Evolutionary conservation across 2,797 vertebrate genomes (phyloP).

Genomic region (Micromesistius poutassou): DNA sequence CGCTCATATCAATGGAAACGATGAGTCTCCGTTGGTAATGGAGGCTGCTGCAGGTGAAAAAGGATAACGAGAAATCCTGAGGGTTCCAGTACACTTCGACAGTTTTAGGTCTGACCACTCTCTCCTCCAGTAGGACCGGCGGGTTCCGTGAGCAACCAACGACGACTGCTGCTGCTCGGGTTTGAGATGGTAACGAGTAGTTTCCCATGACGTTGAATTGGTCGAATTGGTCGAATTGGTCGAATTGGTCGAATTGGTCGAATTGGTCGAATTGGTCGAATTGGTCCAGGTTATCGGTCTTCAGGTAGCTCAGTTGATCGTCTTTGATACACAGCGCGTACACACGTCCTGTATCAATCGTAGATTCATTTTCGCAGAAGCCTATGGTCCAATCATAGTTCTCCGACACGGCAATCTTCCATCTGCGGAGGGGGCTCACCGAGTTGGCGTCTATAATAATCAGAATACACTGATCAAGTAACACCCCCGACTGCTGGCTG

Average conservation of each 20-base stretch:
- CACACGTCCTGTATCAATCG: neutral
- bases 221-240: too few species aligned
- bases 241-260: too few species aligned
- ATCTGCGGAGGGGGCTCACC: constrained; percentile 22
- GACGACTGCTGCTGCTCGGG: too few species aligned
- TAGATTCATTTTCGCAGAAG: constrained; percentile 32
- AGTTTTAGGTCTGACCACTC: neutral
- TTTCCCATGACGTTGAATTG: too few species aligned
- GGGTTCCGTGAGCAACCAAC: too few species aligned
- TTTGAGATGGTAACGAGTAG: too few species aligned
- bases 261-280: too few species aligned
- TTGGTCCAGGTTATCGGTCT: neutral
- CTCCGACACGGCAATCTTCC: constrained; percentile 35
- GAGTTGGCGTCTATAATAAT: neutral
- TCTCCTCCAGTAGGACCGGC: too few species aligned
- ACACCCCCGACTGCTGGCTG: neutral
- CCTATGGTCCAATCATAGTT: constrained; percentile 53
- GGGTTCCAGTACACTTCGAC: constrained; percentile 48
- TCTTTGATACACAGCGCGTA: constrained; percentile 37
- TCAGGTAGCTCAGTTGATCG: constrained; percentile 31
- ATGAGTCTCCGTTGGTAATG: constrained; percentile 27
- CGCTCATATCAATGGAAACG: neutral
- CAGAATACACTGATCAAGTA: constrained; percentile 19
- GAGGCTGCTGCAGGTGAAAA: constrained; percentile 33
- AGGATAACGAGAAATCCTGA: constrained; percentile 14